Percentiles rank a stretch among this genome's conserved stretches.
phyloP scores from a whole-genome alignment of 2,113 vertebrate genomes.

The Erpornis zantholeuca region DNA sequence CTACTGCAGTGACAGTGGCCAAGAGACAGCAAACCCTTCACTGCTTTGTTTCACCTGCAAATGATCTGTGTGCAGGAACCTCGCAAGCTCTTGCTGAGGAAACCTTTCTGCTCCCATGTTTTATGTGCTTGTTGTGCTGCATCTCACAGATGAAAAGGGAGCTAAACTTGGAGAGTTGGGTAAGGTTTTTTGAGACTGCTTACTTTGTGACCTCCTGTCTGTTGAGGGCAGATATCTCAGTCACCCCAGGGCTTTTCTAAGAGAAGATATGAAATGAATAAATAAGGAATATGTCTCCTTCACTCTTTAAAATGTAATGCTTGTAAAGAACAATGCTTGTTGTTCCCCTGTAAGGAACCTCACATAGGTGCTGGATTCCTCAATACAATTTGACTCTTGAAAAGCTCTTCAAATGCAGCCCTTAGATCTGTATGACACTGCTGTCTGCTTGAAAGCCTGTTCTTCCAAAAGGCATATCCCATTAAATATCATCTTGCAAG shows the following conservation, averaged over 20 bases:
- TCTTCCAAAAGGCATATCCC: not conserved
- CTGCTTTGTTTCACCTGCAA: not conserved
- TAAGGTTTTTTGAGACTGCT: not conserved
- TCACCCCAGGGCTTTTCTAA: not conserved
- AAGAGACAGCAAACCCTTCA: not conserved
- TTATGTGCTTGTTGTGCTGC: not conserved
- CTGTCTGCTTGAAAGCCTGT: not conserved
- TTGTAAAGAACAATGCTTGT: not conserved
- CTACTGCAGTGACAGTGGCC: not conserved
- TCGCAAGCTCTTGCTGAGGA: not conserved
- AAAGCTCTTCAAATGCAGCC: not conserved
- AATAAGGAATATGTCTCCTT: not conserved
- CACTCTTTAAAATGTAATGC: not conserved
- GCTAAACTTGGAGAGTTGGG: not conserved
- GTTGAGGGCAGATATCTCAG: not conserved
- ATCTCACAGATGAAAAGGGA: not conserved
- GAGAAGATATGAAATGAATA: not conserved
- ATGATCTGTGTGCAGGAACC: not conserved
- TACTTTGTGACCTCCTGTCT: not conserved
- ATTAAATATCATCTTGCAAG: not conserved
- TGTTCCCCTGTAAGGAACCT: not conserved
- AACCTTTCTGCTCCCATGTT: not conserved
- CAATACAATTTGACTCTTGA: not conserved
- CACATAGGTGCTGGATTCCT: not conserved
- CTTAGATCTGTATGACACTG: not conserved